Evolutionary conservation across 2,797 vertebrate genomes (phyloP).

Genomic region (Pseudotriccus pelzelni): DNA sequence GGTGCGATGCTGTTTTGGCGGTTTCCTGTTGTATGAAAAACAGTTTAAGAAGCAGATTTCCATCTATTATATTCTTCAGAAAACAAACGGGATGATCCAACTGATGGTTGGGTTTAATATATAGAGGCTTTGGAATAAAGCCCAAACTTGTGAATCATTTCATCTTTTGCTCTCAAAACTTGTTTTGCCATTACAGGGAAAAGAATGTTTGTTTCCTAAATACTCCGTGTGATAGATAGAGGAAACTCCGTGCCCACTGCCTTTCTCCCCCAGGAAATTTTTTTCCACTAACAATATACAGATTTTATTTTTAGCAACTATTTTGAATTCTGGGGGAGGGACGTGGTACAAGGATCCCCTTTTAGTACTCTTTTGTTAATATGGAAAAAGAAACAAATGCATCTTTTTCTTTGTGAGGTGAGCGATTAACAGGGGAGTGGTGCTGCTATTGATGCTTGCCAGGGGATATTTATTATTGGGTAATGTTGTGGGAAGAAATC

Average conservation of each 20-base stretch:
- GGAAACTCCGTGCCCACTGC: not conserved
- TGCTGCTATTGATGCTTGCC: not conserved
- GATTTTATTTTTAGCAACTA: not conserved
- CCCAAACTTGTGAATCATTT: not conserved
- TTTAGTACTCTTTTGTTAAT: not conserved
- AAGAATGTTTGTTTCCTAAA: constrained; percentile 42
- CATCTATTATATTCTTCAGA: constrained; percentile 58
- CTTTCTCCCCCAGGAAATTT: not conserved
- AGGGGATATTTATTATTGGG: not conserved
- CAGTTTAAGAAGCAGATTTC: constrained; percentile 40
- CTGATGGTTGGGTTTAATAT: constrained; percentile 6
- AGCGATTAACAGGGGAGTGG: not conserved
- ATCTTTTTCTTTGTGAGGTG: not conserved
- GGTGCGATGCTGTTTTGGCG: not conserved
- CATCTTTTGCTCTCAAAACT: constrained; percentile 4
- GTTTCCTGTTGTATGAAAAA: constrained; percentile 44
- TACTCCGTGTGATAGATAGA: not conserved
- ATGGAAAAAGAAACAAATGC: not conserved
- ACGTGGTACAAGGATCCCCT: not conserved
- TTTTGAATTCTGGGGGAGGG: constrained; percentile 1
- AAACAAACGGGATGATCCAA: not conserved
- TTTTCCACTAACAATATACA: not conserved
- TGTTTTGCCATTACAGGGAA: not conserved
- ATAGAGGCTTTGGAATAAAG: constrained; percentile 15
- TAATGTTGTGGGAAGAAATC: not conserved